phyloP scores from a whole-genome alignment of 2,113 vertebrate genomes.

The Erythrocercus mccallii region DNA sequence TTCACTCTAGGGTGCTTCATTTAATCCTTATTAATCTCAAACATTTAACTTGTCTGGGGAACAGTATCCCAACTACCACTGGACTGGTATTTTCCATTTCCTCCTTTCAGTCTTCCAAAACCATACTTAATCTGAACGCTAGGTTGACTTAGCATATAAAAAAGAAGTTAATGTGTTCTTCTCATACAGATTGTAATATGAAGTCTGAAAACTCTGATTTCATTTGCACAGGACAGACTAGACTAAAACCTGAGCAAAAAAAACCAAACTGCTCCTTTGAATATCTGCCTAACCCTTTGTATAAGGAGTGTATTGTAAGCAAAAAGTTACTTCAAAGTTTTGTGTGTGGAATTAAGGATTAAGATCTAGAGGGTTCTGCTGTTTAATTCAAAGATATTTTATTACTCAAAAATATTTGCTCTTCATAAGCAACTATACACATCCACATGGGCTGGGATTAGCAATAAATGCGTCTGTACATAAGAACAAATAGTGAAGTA shows the following conservation, averaged over 20 bases:
- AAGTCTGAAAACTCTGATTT: background rate
- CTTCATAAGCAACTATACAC: fast-evolving
- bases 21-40: background rate
- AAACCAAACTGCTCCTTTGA: background rate
- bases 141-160: background rate
- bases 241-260: background rate
- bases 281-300: background rate
- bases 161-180: background rate
- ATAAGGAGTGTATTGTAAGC: background rate
- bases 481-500: background rate
- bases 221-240: background rate
- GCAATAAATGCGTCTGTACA: background rate
- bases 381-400: background rate
- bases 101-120: background rate
- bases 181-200: background rate
- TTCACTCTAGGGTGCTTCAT: background rate
- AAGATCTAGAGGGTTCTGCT: background rate
- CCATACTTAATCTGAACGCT: background rate
- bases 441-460: background rate
- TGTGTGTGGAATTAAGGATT: background rate
- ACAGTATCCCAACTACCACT: background rate
- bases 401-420: background rate
- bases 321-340: background rate
- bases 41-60: background rate
- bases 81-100: background rate